Percentiles rank a stretch among this genome's conserved stretches.
These are phyloP conservation scores for Sinosuthora webbiana DNA, from an alignment of 2,113 vertebrate genomes.

Conservation along the genomic window DNA sequence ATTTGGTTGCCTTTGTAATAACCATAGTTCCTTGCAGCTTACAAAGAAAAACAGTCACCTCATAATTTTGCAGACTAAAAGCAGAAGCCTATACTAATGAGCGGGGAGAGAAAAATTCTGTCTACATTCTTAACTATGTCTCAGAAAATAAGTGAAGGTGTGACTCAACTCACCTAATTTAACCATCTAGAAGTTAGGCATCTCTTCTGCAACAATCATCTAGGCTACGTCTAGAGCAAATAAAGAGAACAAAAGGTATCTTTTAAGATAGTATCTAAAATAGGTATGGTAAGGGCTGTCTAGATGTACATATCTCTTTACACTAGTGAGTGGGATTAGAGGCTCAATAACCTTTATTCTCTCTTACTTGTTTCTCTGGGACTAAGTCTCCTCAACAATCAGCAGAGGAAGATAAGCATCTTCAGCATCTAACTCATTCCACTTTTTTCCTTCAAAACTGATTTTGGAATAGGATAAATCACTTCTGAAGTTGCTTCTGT, in stretches of 20 bases:
- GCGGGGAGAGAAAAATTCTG: neutral
- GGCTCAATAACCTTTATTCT: neutral
- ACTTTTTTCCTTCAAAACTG: neutral
- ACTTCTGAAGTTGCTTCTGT: neutral
- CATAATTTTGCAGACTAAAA: neutral
- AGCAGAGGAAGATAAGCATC: neutral
- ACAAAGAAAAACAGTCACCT: neutral
- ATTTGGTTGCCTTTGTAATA: conserved; percentile 24
- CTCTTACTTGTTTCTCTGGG: neutral
- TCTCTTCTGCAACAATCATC: neutral
- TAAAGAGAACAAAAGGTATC: neutral
- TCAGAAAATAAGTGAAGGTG: neutral
- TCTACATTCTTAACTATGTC: neutral
- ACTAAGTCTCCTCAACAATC: neutral
- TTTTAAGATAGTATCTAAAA: neutral
- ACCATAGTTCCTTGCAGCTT: neutral
- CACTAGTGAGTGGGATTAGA: neutral
- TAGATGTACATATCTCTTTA: neutral
- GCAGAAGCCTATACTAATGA: neutral
- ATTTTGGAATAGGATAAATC: neutral
- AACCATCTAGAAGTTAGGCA: neutral
- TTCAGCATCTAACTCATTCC: neutral
- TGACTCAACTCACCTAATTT: neutral
- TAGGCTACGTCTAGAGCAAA: neutral
- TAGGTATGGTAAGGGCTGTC: neutral